Evolutionary conservation across 1,140 invertebrate genomes (phyloP).

Genomic region (Macrobrachium rosenbergii): DNA sequence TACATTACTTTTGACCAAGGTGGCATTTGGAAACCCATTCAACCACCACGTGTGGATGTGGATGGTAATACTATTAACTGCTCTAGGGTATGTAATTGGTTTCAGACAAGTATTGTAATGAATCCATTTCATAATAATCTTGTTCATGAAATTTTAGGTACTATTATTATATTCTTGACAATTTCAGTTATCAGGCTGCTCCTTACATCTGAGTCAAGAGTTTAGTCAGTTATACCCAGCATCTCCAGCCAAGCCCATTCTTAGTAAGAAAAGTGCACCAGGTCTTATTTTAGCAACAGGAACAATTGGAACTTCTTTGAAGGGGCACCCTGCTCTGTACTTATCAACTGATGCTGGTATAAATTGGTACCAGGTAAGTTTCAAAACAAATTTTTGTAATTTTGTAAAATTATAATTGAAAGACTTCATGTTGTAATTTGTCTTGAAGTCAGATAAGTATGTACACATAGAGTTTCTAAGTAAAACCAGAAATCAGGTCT

Average conservation of each 20-base stretch:
- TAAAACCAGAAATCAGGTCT: too few relatives aligned
- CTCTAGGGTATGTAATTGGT: slow-evolving; percentile 70
- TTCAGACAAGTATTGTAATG: too few relatives aligned
- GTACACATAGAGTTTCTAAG: too few relatives aligned
- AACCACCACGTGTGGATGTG: slow-evolving; percentile 78
- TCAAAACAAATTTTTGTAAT: slow-evolving; percentile 8
- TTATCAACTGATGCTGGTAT: slow-evolving; percentile 87
- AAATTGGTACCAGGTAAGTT: slow-evolving; percentile 82
- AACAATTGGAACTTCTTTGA: slow-evolving; percentile 82
- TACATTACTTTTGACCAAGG: slow-evolving; percentile 92
- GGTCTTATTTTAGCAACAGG: slow-evolving; percentile 89
- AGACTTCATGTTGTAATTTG: background rate
- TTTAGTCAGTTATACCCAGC: slow-evolving; percentile 86
- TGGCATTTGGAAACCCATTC: slow-evolving; percentile 82
- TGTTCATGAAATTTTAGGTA: too few relatives aligned
- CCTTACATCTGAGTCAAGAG: slow-evolving; percentile 87
- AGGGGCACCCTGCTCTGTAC: slow-evolving; percentile 85
- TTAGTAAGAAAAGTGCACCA: slow-evolving; percentile 88
- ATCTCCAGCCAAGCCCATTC: slow-evolving; percentile 82
- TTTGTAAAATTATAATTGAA: background rate
- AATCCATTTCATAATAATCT: too few relatives aligned
- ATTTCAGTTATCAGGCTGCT: slow-evolving; percentile 76
- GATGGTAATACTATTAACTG: slow-evolving; percentile 79
- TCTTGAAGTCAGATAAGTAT: slow-evolving; percentile 2
- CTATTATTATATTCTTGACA: too few relatives aligned